Base-by-base conservation (phyloP, 2,888 invertebrate genomes). In the Apamea monoglypha region DNA sequence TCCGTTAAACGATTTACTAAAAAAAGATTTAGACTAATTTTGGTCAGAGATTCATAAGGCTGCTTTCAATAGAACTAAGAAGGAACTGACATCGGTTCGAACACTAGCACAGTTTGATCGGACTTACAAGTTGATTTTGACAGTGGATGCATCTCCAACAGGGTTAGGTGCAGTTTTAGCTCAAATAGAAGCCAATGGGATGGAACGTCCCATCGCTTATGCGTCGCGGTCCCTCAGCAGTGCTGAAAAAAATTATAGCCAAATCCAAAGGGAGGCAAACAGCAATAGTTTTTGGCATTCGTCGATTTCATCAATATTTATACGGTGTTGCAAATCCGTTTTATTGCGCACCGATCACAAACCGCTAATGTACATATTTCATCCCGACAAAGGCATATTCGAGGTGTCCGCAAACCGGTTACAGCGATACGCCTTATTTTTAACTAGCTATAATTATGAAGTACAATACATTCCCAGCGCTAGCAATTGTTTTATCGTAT, bases 401-500 rank as follows among this genome's bases (percentile, higher is more conserved):
- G 47, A 68, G n/a, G 47, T 68, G 29, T 68, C 47, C 2, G 47
- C n/a, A 18, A 68, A 68, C 68, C 68, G 68, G 47, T 68, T 68
- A 29, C 68, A 67, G n/a, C 44, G 44, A 2, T 47, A 67, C 16
- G 67, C 29, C 4, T 47, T 47, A 47, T n/a, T n/a, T 47, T 68
- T 47, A 18, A 8, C 44, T 68, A 47, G 67, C 8, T 68, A 47
- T 68, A 68, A 68, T 68, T 68, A 68, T 68, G 67, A 68, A 40
- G 47, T 68, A 47, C 67, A 47, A 40, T 47, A n/a, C n/a, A 47
- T 68, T 29, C 44, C 67, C 7, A 67, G 67, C n/a, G 67, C 67
- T 16, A 67, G 44, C n/a, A 47, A 67, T 29, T 67, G 67, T 67
- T n/a, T n/a, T n/a, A n/a, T n/a, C n/a, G n/a, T n/a, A n/a, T n/a